These are phyloP conservation scores for Blastomussa wellsi DNA, from an alignment of 92 coral and sea anemone genomes.

Conservation along the genomic window DNA sequence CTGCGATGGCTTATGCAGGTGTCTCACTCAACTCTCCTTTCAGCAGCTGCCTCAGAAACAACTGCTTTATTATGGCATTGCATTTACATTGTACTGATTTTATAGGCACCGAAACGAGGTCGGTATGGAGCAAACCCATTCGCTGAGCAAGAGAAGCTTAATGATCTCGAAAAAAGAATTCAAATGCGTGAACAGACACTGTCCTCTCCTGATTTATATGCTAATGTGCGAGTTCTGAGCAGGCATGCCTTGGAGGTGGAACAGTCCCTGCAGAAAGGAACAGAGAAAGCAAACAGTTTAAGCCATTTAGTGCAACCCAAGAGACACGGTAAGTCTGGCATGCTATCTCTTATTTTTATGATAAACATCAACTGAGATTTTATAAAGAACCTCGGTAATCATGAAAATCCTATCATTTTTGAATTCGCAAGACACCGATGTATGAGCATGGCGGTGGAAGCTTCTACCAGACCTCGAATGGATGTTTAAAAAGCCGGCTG, in stretches of 20 bases:
- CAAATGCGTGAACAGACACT: slow-evolving; percentile 70
- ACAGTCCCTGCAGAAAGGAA: slow-evolving; percentile 89
- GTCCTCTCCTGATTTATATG: slow-evolving; percentile 69
- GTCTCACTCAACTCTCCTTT: too few relatives aligned
- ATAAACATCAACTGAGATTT: too few relatives aligned
- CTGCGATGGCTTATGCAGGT: too few relatives aligned
- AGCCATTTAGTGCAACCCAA: slow-evolving; percentile 80
- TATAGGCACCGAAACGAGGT: slow-evolving; percentile 76
- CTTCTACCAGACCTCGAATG: too few relatives aligned
- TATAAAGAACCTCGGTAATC: too few relatives aligned
- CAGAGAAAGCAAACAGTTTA: slow-evolving; percentile 70
- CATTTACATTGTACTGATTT: neutral
- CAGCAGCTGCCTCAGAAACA: too few relatives aligned
- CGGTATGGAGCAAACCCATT: slow-evolving; percentile 80
- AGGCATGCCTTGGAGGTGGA: slow-evolving; percentile 98
- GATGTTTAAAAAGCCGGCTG: too few relatives aligned
- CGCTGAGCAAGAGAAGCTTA: slow-evolving; percentile 69
- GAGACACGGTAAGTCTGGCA: slow-evolving; percentile 38
- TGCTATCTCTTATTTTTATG: neutral
- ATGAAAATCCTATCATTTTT: too few relatives aligned
- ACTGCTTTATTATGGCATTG: neutral
- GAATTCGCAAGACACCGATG: too few relatives aligned
- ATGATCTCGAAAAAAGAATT: slow-evolving; percentile 70
- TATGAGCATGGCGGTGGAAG: too few relatives aligned
- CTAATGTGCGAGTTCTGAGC: slow-evolving; percentile 87